Evolutionary conservation across 1,140 invertebrate genomes (phyloP).

Genomic region (Ptiloglossa arizonensis): DNA sequence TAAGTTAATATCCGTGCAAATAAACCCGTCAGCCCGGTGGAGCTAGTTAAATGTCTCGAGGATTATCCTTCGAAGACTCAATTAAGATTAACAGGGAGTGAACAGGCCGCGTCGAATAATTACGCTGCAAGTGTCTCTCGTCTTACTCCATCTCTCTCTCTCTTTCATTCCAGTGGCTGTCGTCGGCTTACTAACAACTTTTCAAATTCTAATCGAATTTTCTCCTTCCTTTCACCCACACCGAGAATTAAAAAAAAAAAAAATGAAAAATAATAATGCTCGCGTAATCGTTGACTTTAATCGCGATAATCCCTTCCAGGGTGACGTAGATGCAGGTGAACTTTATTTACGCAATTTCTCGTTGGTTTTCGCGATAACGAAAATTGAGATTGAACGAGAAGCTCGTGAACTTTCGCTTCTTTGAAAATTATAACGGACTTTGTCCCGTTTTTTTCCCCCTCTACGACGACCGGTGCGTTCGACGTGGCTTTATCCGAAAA

Average conservation of each 20-base stretch:
- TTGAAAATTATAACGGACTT: no score
- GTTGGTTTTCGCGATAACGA: background rate
- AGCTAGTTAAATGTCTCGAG: constrained; percentile 38
- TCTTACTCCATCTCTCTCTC: background rate
- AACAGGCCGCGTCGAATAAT: constrained; percentile 15
- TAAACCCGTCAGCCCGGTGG: constrained; percentile 25
- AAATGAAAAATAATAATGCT: background rate
- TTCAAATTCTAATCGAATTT: constrained; percentile 16
- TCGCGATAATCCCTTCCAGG: background rate
- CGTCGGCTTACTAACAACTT: background rate
- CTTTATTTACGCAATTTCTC: background rate
- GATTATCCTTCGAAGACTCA: constrained; percentile 32
- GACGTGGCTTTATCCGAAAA: no score
- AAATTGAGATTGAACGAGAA: background rate
- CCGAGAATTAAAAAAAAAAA: no score
- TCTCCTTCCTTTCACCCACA: background rate
- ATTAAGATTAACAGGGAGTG: constrained; percentile 27
- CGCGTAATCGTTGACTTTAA: constrained; percentile 1
- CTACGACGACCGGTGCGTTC: no score
- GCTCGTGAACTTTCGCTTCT: no score
- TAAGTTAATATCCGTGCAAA: constrained; percentile 39
- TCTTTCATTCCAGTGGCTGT: no score
- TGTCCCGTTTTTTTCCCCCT: no score
- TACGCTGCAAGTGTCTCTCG: background rate
- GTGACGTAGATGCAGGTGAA: background rate